phyloP scores from a whole-genome alignment of 1,140 invertebrate genomes.

The Archivesica marissinica region DNA sequence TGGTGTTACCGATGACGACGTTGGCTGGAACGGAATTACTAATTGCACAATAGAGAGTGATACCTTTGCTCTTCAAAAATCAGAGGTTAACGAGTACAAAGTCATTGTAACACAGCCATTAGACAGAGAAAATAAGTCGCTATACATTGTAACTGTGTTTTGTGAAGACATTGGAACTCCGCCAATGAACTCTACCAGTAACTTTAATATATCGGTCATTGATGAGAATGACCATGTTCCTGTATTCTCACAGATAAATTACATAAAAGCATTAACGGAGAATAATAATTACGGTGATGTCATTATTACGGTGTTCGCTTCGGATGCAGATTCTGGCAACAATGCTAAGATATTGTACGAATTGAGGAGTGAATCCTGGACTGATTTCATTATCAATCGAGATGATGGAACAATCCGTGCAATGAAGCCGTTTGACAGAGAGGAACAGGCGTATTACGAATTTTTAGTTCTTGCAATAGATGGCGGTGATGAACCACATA shows the following conservation, averaged over 20 bases:
- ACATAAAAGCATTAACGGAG: slow-evolving; percentile 64
- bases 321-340: slow-evolving; percentile 96
- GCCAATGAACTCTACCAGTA: slow-evolving; percentile 60
- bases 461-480: slow-evolving; percentile 97
- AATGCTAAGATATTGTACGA: slow-evolving; percentile 96
- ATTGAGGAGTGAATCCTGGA: slow-evolving; percentile 87
- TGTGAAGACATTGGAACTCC: slow-evolving; percentile 73
- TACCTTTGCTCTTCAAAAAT: slow-evolving; percentile 56
- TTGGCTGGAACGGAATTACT: slow-evolving; percentile 55
- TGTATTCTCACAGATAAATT: slow-evolving; percentile 65
- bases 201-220: slow-evolving; percentile 66
- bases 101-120: slow-evolving; percentile 68
- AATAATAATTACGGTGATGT: slow-evolving; percentile 91
- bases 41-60: slow-evolving; percentile 56
- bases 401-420: slow-evolving; percentile 92
- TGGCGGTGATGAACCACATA: slow-evolving; percentile 90
- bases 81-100: slow-evolving; percentile 71
- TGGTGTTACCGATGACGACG: slow-evolving; percentile 52
- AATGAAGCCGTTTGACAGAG: slow-evolving; percentile 93
- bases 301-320: slow-evolving; percentile 95
- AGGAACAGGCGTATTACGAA: slow-evolving; percentile 93
- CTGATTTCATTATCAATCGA: slow-evolving; percentile 90
- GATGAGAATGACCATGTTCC: slow-evolving; percentile 77
- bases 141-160: slow-evolving; percentile 66
- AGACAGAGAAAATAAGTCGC: slow-evolving; percentile 66